Base-by-base conservation (phyloP, 2,888 invertebrate species). In the Cylindroiulus punctatus region DNA sequence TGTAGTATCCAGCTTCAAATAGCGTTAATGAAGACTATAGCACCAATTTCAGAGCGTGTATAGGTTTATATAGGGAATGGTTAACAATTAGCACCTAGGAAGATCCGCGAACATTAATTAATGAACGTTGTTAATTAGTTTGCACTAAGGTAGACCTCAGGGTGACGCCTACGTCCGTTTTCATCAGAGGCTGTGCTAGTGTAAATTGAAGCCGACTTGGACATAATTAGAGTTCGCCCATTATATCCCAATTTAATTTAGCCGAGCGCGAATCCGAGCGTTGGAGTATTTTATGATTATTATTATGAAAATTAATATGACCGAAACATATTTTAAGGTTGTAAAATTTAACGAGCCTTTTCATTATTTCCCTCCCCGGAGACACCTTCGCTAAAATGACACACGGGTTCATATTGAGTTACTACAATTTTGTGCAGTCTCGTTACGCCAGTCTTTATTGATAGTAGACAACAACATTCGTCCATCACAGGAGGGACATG, bases 81-180 rank as follows among this genome's bases (percentile, higher is more conserved):
- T 65, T 65, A 65, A 65, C 65, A 65, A 65, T 65, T 65, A 65
- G 65, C 65, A 65, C 65, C 65, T 65, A 65, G 65, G 65, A 65
- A 65, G 65, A 65, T 65, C 5, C 65, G 22, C 65, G 65, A 65
- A 26, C 65, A 65, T 65, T 65, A 65, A 65, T 65, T 65, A 65
- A 65, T 65, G 65, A 65, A 65, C 65, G 65, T 65, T 65, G 65
- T 65, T 65, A 65, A 65, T 65, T 65, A 65, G 65, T 65, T 65
- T 65, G 65, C 65, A 65, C 65, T 65, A 65, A 65, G 65, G 65
- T 22, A 65, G 65, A 65, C 65, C 65, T 65, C 22, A 65, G 65
- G 65, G 65, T 65, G 65, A 65, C 65, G 65, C 65, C 65, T 65
- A 65, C 65, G 65, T 65, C 65, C 65, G 26, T 65, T 65, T 65